Evolutionary conservation across 2,888 invertebrate genomes (phyloP).

Genomic region (Stenoptilia bipunctidactyla): DNA sequence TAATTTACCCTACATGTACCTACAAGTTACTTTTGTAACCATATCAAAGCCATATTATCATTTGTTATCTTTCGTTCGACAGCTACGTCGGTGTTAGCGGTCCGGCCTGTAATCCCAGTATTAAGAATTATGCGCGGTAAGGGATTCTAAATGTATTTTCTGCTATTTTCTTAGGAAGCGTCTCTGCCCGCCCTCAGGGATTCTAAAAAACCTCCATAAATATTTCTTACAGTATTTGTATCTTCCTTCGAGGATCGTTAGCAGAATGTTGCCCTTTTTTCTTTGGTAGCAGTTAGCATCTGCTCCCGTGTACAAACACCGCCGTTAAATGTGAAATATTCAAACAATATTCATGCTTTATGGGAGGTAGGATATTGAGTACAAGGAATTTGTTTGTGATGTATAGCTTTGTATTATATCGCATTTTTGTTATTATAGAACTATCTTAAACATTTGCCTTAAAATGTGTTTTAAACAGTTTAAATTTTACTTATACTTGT

Average conservation of each 20-base stretch:
- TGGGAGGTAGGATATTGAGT: background rate
- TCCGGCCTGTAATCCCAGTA: conserved; percentile 60
- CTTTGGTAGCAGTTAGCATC: conserved; percentile 37
- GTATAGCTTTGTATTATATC: no score
- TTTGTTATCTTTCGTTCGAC: conserved; percentile 63
- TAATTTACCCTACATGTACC: no score
- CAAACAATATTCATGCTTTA: conserved; percentile 11
- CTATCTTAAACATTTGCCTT: no score
- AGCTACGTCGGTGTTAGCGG: conserved; percentile 57
- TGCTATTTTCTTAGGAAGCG: conserved; percentile 36
- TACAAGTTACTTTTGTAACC: no score
- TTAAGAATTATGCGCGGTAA: conserved; percentile 63
- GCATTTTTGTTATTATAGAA: no score
- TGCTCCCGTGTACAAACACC: conserved; percentile 27
- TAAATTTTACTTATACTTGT: no score
- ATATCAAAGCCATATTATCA: conserved; percentile 27
- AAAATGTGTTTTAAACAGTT: no score
- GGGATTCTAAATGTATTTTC: conserved; percentile 63
- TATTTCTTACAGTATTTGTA: conserved; percentile 70
- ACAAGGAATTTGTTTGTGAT: no score
- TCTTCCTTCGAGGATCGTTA: conserved; percentile 68
- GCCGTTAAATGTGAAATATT: conserved; percentile 6
- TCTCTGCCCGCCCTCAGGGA: conserved; percentile 48
- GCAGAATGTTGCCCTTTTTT: conserved; percentile 56
- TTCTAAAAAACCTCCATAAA: conserved; percentile 69